Evolutionary conservation across 2,113 vertebrate species (phyloP), one percentile per base, ranked within the genome.

Genomic region (Podarcis cretensis): DNA sequence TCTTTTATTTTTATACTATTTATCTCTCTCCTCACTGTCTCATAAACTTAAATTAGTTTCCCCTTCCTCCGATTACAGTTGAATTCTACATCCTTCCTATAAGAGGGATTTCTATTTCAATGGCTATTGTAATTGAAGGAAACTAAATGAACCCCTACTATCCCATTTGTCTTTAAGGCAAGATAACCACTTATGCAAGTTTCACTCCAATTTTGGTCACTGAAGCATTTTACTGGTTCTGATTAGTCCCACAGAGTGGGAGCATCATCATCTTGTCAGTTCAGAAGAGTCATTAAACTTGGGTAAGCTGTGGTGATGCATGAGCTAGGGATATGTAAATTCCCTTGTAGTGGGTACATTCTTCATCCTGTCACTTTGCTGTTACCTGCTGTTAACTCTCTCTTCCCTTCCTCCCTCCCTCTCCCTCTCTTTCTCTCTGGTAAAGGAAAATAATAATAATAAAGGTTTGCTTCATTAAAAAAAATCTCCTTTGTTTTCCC

Each of bases 261-360:
- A 94, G 85, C 92, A 87, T 92, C 84, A 85, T 93, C 71, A 89
- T 92, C 66, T 90, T 96, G 92, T 93, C 91, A 89, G 85, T 90
- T 94, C 89, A 91, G 83, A 79, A 90, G 89, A 93, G 81, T 95
- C 88, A 93, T 94, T 95, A 93, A 86, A 93, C 21, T 76, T 88
- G 68, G 87, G 81, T 94, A 93, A 94, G 87, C 89, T 90, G 87
- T 83, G 89, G 74, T 94, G 90, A 94, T 94, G 71, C 93, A 93
- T 93, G 93, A 95, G 90, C 93, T 93, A 8, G 81, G 59, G n/a
- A 88, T 93, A 92, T 96, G 83, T 88, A 95, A 95, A 95, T 96
- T 95, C 85, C 93, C 78, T 91, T 54, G 69, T 93, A 90, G 63
- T 10, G 2, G 92, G 83, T 65, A 6, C 91, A 88, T 95, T 94